Percentiles rank a stretch among this genome's conserved stretches.
Conservation (phyloP, 2,113 vertebrate genomes). For the Tragelaphus strepsiceros region DNA sequence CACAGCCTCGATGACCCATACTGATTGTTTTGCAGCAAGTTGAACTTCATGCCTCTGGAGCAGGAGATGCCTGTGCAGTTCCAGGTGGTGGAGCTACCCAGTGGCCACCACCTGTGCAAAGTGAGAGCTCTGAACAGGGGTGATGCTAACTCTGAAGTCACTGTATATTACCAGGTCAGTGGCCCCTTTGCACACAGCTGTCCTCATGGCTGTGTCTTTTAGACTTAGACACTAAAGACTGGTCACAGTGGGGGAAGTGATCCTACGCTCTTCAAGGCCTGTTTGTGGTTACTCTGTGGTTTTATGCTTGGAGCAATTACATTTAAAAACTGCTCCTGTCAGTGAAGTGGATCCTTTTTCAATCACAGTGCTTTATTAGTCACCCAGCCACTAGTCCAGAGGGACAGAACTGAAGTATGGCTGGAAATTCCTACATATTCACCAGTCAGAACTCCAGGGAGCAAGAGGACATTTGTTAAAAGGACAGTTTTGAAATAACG, state of each 20-base stretch:
- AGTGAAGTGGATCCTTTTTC: constrained; percentile 1
- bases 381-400: not conserved
- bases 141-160: constrained; percentile 96
- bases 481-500: not conserved
- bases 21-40: constrained; percentile 81
- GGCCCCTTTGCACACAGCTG: not conserved
- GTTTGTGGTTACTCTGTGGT: not conserved
- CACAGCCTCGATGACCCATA: not conserved
- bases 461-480: not conserved
- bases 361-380: not conserved
- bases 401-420: not conserved
- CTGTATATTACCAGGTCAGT: constrained; percentile 94
- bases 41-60: constrained; percentile 85
- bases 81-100: constrained; percentile 91
- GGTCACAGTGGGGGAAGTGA: not conserved
- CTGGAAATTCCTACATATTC: not conserved
- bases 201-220: not conserved
- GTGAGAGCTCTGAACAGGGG: constrained; percentile 94
- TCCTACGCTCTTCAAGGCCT: not conserved
- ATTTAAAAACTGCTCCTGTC: not conserved
- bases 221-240: not conserved
- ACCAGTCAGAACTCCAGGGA: not conserved
- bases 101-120: constrained; percentile 88
- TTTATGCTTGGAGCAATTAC: not conserved
- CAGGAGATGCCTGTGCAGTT: constrained; percentile 91